Percentiles rank a stretch among this genome's conserved stretches.
Evolutionary conservation across 2,888 invertebrate genomes (phyloP).

Genomic region (Orchesellides sinensis): DNA sequence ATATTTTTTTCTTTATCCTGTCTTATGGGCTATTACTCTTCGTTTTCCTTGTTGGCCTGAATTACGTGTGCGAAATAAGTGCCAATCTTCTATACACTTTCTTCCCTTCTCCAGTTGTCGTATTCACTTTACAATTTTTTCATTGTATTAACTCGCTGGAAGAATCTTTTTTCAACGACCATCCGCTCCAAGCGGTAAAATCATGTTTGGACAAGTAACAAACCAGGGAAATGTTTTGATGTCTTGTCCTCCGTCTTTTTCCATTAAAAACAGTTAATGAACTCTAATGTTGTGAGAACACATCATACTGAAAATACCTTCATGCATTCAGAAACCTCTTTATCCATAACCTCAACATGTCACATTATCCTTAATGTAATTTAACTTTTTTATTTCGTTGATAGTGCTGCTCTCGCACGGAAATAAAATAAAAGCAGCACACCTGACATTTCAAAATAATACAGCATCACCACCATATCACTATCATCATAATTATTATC

Average conservation of each 20-base stretch:
- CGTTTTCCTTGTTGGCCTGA: constrained; percentile 7
- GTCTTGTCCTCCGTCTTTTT: neutral
- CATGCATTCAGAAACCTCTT: neutral
- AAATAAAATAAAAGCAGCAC: neutral
- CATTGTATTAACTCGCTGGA: neutral
- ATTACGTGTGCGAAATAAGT: constrained; percentile 15
- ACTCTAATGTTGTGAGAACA: too few relatives aligned
- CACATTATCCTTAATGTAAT: constrained; percentile 17
- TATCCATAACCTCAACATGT: neutral
- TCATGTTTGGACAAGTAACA: neutral
- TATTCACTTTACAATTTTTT: neutral
- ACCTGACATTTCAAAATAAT: neutral
- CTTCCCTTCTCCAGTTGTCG: neutral
- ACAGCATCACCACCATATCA: neutral
- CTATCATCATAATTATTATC: neutral
- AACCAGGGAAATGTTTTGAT: neutral
- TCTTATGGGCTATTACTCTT: constrained; percentile 23
- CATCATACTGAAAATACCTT: neutral
- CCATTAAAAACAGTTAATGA: neutral
- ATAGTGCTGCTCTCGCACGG: neutral
- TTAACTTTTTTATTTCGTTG: constrained; percentile 3
- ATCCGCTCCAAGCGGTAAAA: neutral
- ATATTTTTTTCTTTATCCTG: neutral
- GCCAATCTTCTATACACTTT: constrained; percentile 10
- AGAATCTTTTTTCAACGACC: neutral